Base-by-base conservation (phyloP, 2,113 vertebrate genomes). In the Panthera tigris region DNA sequence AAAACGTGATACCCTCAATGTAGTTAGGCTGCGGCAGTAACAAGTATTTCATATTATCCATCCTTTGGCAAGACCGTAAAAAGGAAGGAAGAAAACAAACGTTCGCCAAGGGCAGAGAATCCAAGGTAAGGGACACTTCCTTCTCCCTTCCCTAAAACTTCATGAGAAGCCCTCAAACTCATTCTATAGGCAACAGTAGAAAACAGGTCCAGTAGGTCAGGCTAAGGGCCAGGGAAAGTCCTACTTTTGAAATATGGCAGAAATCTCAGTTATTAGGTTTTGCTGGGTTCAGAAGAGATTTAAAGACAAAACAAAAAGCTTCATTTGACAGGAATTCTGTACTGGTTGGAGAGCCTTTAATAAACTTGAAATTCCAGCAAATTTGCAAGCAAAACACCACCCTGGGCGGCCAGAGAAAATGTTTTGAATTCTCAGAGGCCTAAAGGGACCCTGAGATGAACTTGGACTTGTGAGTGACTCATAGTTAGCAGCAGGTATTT, bases 241-340 rank as follows among this genome's bases (percentile, higher is more conserved):
- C 41, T 74, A 12, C 27, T 50, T 94, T 81, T 85, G 39, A 88
- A 88, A 88, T 57, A 84, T 3, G 21, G 9, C 76, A 0, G 27
- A 45, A 91, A 71, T 52, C 41, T 81, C 23, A 71, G 27, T 81
- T 66, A 86, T 39, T 71, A 55, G 14, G 9, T 61, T 61, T 71
- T 74, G 18, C 68, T 45, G 45, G 61, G 52, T 69, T 82, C 69
- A 41, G 55, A 65, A 93, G n/a, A 16, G 61, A 89, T 52, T 55
- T 74, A 23, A 41, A 69, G 78, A 66, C n/a, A 74, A 91, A 48
- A 55, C 5, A 80, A 89, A 79, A 36, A 57, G 39, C 14, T 68
- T 68, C 45, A 73, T 79, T 78, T 94, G 52, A 91, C 25, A 94
- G 57, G 91, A 93, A 89, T 69, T 85, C 29, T 45, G 50, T 68